These are phyloP conservation scores for Lycorma delicatula DNA, from an alignment of 1,140 invertebrate species.

Conservation along the genomic window DNA sequence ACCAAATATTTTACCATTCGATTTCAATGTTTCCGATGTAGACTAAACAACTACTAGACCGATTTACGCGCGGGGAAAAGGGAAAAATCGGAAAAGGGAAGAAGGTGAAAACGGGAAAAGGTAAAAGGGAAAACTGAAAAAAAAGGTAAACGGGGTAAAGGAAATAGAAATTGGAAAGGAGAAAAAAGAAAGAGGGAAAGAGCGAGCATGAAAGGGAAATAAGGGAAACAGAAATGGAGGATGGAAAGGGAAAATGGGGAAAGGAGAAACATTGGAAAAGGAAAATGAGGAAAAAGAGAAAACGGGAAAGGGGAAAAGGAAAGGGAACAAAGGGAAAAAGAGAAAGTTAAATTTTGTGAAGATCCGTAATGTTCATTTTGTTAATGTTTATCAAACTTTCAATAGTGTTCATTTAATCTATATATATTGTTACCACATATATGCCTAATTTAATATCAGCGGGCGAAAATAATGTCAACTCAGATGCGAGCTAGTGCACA, in stretches of 20 bases:
- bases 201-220: not conserved
- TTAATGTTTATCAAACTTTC: too few species aligned
- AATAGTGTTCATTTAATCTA: too few species aligned
- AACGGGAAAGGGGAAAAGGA: not conserved
- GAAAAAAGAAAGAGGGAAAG: constrained; percentile 18
- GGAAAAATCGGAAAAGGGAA: not conserved
- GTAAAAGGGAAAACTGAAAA: not conserved
- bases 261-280: not conserved
- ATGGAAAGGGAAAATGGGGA: not conserved
- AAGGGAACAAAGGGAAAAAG: too few species aligned
- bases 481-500: too few species aligned
- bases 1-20: too few species aligned
- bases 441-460: too few species aligned
- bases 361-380: too few species aligned
- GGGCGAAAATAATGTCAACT: too few species aligned
- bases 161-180: not conserved
- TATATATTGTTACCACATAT: too few species aligned
- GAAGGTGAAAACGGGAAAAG: not conserved
- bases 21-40: too few species aligned
- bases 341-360: too few species aligned
- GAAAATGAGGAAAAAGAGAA: not conserved
- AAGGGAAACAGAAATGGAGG: not conserved
- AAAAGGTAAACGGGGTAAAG: not conserved
- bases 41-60: too few species aligned
- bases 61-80: not conserved